Evolutionary conservation across 2,888 invertebrate species (phyloP).

Genomic region (Rosalia funebris): DNA sequence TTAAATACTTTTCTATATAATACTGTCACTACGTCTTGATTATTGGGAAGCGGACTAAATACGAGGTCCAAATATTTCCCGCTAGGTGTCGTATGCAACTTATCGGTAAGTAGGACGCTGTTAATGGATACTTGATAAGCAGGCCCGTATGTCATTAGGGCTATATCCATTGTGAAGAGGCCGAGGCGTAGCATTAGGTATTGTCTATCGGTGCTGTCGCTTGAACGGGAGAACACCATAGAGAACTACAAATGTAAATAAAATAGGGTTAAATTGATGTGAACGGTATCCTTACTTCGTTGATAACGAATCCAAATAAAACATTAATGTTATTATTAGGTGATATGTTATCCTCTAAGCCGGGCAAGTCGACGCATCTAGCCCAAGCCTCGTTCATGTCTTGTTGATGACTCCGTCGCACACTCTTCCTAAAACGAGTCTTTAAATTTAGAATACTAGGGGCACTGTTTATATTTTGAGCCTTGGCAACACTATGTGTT

Average conservation of each 20-base stretch:
- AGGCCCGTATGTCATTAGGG: conserved; percentile 81
- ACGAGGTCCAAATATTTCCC: conserved; percentile 82
- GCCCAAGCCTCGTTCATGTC: conserved; percentile 75
- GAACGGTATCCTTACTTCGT: conserved; percentile 66
- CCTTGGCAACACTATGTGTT: too few relatives aligned
- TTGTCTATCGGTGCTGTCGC: conserved; percentile 74
- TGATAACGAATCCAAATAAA: conserved; percentile 76
- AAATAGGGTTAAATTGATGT: too few relatives aligned
- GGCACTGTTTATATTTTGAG: too few relatives aligned
- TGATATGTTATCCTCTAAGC: conserved; percentile 85
- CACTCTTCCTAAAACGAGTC: conserved; percentile 47
- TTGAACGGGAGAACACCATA: conserved; percentile 73
- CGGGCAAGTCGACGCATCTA: conserved; percentile 79
- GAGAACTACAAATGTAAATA: conserved; percentile 71
- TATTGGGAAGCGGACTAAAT: conserved; percentile 68
- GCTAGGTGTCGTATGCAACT: conserved; percentile 77
- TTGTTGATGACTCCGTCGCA: conserved; percentile 33
- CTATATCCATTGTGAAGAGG: conserved; percentile 77
- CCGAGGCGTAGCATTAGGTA: conserved; percentile 79
- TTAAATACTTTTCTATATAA: conserved; percentile 84
- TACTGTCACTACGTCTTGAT: conserved; percentile 75
- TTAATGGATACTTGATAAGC: conserved; percentile 78
- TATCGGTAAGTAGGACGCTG: conserved; percentile 76
- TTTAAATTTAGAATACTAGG: too few relatives aligned
- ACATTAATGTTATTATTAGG: conserved; percentile 79